Percentiles rank a stretch among this genome's conserved stretches.
Evolutionary conservation across 1,140 invertebrate genomes (phyloP).

Genomic region (Trichonephila clavipes): DNA sequence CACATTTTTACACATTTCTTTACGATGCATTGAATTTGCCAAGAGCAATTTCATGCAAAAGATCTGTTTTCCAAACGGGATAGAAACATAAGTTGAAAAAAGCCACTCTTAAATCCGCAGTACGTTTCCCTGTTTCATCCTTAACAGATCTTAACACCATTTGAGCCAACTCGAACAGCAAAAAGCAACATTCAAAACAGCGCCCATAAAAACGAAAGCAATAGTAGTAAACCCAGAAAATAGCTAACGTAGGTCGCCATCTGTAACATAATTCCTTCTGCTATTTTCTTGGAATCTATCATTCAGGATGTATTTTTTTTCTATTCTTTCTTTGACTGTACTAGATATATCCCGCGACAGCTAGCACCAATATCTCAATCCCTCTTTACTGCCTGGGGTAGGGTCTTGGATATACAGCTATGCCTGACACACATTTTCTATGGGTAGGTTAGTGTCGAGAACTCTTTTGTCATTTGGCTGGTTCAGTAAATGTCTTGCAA

Average conservation of each 20-base stretch:
- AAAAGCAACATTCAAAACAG: conserved; percentile 1
- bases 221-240: neutral
- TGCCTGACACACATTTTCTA: neutral
- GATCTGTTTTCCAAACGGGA: neutral
- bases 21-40: neutral
- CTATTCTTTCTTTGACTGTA: neutral
- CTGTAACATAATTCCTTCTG: neutral
- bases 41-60: neutral
- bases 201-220: neutral
- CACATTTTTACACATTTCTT: neutral
- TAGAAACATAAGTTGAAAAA: neutral
- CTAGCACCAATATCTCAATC: conserved; percentile 3
- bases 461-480: neutral
- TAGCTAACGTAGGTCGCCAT: neutral
- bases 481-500: neutral
- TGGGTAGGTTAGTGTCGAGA: neutral
- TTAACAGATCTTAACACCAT: neutral
- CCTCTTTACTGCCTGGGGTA: neutral
- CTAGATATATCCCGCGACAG: conserved; percentile 6
- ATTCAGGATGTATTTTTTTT: neutral
- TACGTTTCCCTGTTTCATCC: neutral
- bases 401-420: neutral
- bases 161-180: neutral
- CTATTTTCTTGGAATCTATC: conserved; percentile 21
- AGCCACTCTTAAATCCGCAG: neutral